Base-by-base conservation (phyloP, 2,797 vertebrate species). In the Harpagifer antarcticus region DNA sequence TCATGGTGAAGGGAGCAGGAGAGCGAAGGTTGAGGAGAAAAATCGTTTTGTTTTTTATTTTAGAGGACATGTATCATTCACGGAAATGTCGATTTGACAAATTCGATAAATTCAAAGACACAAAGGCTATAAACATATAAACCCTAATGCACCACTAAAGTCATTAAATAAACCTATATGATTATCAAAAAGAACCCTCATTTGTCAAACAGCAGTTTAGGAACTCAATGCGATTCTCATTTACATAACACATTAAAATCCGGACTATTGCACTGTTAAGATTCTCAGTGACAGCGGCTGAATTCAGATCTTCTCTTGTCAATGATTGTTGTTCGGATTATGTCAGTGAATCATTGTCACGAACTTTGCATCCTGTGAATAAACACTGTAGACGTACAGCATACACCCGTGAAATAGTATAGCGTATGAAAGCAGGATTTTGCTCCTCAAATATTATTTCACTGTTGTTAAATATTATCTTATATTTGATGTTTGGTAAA, bases 1-100 rank as follows among this genome's bases (percentile, higher is more conserved):
- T 92, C 91, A 94, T 78, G 61, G 72, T 86, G 84, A 89, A 90
- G 77, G 87, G 75, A 84, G 66, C 68, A 47, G 62, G 45, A 79
- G 53, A 68, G 68, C 53, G 57, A 47, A 68, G 76, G 44, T 71
- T 44, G 54, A 81, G 82, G 68, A 78, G 55, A 68, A 58, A 54
- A 40, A 44, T 64, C 15, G 40, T 37, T 64, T 74, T 54, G 40
- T 23, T 12, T 13, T 44, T 62, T 43, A 27, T 66, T 75, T 85
- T 59, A 14, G 27, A 70, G 76, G 27, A 23, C 47, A 17, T 37
- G 15, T 76, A 56, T 76, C 78, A 60, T 61, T 84, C 54, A 42
- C 52, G 11, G 40, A 37, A 4, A 44, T 80, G 33, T 37, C 33
- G 8, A 37, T 37, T 37, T 37, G 33, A 37, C 33, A 37, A 6